Evolutionary conservation across 2,797 vertebrate species (phyloP).

Genomic region (Phylloscopus collybita): DNA sequence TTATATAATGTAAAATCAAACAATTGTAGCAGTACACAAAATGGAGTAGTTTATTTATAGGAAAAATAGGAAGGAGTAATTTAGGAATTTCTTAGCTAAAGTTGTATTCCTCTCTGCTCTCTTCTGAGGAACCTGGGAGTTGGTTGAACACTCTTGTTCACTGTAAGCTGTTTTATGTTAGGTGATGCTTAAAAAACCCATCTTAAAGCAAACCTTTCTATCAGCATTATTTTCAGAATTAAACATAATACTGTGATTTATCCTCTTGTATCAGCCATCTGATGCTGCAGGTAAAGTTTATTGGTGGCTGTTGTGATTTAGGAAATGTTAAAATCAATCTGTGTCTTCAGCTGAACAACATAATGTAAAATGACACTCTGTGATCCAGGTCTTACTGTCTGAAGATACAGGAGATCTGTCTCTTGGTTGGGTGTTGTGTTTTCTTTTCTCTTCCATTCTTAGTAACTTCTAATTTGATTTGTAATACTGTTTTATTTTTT

Average conservation of each 20-base stretch:
- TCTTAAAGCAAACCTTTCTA: background rate
- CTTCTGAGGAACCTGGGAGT: background rate
- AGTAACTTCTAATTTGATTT: background rate
- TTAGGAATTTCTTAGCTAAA: background rate
- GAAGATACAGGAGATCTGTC: rapidly evolving
- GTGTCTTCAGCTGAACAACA: background rate
- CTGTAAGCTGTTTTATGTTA: background rate
- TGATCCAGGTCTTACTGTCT: background rate
- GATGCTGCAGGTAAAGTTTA: background rate
- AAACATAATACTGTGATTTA: background rate
- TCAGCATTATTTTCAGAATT: background rate
- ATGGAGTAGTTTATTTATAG: background rate
- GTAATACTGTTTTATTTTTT: background rate
- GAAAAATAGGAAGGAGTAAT: background rate
- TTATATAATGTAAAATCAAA: background rate
- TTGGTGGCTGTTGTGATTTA: background rate
- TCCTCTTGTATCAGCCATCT: background rate
- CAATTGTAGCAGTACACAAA: background rate
- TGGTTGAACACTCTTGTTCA: background rate
- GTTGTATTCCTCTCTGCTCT: background rate
- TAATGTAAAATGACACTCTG: background rate
- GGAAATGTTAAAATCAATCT: background rate
- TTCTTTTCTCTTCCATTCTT: background rate
- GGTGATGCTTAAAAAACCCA: background rate
- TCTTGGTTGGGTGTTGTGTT: background rate